These are phyloP conservation scores for Montipora efflorescens DNA, from an alignment of 64 coral and sea anemone genomes.

Conservation along the genomic window DNA sequence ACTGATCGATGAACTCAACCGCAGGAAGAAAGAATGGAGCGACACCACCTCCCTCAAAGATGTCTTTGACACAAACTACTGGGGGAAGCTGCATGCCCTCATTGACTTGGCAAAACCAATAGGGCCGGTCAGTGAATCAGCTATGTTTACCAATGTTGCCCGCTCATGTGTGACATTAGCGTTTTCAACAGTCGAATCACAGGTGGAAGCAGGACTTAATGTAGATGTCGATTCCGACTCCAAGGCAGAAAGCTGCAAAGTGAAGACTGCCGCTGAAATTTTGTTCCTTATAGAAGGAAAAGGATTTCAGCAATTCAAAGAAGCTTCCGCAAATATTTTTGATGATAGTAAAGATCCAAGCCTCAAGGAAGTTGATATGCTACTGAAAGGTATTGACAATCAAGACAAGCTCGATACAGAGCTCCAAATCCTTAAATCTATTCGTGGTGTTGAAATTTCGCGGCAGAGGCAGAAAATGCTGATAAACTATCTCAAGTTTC, in stretches of 20 bases:
- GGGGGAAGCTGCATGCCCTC: neutral
- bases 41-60: neutral
- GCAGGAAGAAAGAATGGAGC: neutral
- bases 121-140: neutral
- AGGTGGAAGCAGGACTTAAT: neutral
- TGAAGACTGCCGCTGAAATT: neutral
- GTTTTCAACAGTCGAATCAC: neutral
- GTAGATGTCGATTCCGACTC: neutral
- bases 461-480: constrained; percentile 36
- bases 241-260: neutral
- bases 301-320: neutral
- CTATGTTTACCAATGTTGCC: constrained; percentile 7
- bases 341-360: neutral
- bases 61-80: constrained; percentile 7
- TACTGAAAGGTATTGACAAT: neutral
- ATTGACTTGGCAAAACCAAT: neutral
- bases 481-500: constrained; percentile 39
- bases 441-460: neutral
- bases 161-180: neutral
- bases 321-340: neutral
- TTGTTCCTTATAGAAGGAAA: neutral
- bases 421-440: neutral
- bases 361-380: neutral
- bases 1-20: neutral
- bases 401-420: neutral